Conservation (phyloP, 2,797 vertebrate genomes). For the Sylvia borin region DNA sequence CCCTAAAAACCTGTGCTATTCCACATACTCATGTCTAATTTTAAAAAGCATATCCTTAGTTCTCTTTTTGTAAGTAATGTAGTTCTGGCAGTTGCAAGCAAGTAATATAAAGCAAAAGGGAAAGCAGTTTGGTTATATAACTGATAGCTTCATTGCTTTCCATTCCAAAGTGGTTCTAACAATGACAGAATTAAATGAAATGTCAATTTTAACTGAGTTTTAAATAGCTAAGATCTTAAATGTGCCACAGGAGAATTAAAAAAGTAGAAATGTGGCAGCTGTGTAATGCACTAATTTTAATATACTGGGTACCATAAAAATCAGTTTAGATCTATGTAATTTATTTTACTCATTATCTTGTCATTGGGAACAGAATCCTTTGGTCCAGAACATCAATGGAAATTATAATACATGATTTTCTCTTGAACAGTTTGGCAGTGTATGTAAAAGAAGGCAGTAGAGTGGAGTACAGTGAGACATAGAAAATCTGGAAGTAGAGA, state of each 20-base stretch:
- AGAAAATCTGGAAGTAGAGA: background rate
- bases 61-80: background rate
- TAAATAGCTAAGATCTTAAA: background rate
- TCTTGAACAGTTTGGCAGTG: background rate
- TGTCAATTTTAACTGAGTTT: background rate
- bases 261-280: background rate
- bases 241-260: background rate
- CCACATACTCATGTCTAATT: background rate
- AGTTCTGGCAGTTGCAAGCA: background rate
- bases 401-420: background rate
- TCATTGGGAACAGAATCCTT: background rate
- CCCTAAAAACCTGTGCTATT: background rate
- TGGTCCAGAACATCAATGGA: background rate
- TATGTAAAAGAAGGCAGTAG: background rate
- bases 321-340: background rate
- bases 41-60: background rate
- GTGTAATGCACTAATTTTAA: background rate
- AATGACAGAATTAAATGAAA: background rate
- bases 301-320: background rate
- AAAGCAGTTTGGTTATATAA: background rate
- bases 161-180: background rate
- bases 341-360: background rate
- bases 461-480: background rate
- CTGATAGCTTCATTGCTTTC: background rate
- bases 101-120: background rate